phyloP scores from a whole-genome alignment of 2,888 invertebrate species.

The Leptothorax acervorum region DNA sequence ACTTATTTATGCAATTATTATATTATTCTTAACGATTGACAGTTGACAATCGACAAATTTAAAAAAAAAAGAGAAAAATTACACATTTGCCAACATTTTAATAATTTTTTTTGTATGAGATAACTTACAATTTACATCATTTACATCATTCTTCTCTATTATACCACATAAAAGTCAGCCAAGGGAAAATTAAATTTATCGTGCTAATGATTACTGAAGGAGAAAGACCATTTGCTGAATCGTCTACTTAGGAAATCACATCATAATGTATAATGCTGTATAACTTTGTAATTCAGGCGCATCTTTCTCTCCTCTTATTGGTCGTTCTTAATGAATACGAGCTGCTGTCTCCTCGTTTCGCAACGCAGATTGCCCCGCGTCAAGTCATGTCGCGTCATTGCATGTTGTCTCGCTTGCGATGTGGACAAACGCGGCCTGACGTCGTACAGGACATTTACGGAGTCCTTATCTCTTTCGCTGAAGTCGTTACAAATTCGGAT shows the following conservation, averaged over 20 bases:
- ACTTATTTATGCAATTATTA: neutral
- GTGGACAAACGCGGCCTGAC: conserved; percentile 44
- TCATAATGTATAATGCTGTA: conserved; percentile 1
- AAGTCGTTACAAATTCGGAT: conserved; percentile 47
- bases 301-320: neutral
- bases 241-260: neutral
- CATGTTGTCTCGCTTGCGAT: conserved; percentile 32
- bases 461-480: conserved; percentile 38
- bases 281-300: conserved; percentile 21
- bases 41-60: neutral
- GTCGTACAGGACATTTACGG: conserved; percentile 38
- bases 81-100: neutral
- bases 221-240: neutral
- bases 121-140: neutral
- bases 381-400: conserved; percentile 48
- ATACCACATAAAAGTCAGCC: neutral
- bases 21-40: neutral
- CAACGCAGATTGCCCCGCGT: conserved; percentile 36
- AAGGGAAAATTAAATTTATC: neutral
- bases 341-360: conserved; percentile 22
- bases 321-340: conserved; percentile 28
- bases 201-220: neutral
- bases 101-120: neutral
- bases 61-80: neutral
- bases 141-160: neutral